A percentile compares a stretch with the other conserved stretches of the same genome.
These are phyloP conservation scores for Pentalonia nigronervosa DNA, from an alignment of 1,140 invertebrate species.

Conservation along the genomic window DNA sequence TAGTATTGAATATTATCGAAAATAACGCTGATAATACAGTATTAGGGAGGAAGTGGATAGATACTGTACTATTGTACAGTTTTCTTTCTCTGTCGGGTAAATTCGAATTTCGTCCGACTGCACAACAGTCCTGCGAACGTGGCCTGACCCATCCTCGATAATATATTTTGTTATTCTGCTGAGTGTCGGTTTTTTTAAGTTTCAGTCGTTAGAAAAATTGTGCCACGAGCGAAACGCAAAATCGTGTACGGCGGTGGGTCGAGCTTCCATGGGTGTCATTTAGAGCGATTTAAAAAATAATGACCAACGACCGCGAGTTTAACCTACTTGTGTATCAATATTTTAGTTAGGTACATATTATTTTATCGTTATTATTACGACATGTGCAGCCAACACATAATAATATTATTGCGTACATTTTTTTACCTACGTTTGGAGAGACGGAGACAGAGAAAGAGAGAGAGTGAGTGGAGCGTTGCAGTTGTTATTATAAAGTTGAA, in stretches of 20 bases:
- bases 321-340: neutral
- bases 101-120: neutral
- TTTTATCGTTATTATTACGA: neutral
- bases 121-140: neutral
- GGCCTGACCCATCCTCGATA: neutral
- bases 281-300: neutral
- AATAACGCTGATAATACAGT: neutral
- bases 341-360: neutral
- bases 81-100: neutral
- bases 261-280: neutral
- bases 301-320: neutral
- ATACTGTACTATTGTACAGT: neutral
- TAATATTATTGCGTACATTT: neutral
- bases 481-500: neutral
- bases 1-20: neutral
- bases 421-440: neutral
- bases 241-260: neutral
- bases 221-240: neutral
- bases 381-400: neutral
- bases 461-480: neutral
- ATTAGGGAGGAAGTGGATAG: neutral
- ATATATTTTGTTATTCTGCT: neutral
- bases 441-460: neutral
- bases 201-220: neutral
- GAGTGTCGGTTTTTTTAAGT: neutral